Evolutionary conservation across 53 echinoderm and acorn worm genomes (phyloP).

Genomic region (Paelopatides confundens): DNA sequence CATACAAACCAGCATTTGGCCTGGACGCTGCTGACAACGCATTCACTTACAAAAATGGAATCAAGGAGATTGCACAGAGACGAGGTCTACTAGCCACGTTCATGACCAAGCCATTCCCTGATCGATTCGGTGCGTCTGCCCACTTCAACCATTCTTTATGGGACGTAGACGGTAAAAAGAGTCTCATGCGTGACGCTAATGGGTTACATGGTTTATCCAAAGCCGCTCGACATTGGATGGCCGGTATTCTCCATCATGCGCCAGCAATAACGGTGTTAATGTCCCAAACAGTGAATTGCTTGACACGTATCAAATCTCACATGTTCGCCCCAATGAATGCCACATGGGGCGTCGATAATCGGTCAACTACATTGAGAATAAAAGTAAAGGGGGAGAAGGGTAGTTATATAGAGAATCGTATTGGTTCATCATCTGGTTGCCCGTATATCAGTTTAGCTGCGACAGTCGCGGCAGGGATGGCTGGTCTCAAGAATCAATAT

Average conservation of each 20-base stretch:
- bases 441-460: slow-evolving; percentile 75
- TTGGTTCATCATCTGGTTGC: slow-evolving; percentile 65
- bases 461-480: slow-evolving; percentile 69
- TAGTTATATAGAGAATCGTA: slow-evolving; percentile 72
- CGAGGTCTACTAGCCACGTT: slow-evolving; percentile 74
- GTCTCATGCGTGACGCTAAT: slow-evolving; percentile 58
- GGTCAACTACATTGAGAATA: slow-evolving; percentile 55
- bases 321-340: slow-evolving; percentile 67
- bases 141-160: slow-evolving; percentile 80
- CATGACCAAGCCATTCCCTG: slow-evolving; percentile 71
- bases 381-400: slow-evolving; percentile 67
- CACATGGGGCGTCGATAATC: slow-evolving; percentile 79
- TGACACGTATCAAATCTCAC: slow-evolving; percentile 35
- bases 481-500: slow-evolving; percentile 60
- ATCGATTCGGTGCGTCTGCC: slow-evolving; percentile 41
- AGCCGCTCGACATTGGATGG: slow-evolving; percentile 69
- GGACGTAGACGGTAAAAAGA: slow-evolving; percentile 60
- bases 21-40: slow-evolving; percentile 69
- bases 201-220: slow-evolving; percentile 48
- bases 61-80: slow-evolving; percentile 72
- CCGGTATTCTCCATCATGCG: slow-evolving; percentile 70
- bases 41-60: slow-evolving; percentile 62
- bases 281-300: slow-evolving; percentile 73
- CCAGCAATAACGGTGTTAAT: slow-evolving; percentile 65
- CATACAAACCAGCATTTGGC: slow-evolving; percentile 74